These are phyloP conservation scores for Byasa hedistus DNA, from an alignment of 2,888 invertebrate species.

Conservation along the genomic window DNA sequence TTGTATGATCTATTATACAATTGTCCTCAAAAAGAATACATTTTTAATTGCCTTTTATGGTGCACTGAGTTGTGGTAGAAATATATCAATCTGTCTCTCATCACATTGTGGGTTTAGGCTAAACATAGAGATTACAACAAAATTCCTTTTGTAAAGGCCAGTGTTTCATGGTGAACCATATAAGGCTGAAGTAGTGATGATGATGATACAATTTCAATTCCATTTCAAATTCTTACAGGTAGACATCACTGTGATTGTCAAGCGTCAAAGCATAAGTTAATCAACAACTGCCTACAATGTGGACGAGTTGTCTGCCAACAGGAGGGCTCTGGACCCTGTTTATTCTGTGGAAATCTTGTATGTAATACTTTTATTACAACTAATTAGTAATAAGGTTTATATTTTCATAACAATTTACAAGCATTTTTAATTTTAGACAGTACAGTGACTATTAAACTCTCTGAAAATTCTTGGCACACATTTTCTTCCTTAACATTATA, in stretches of 20 bases:
- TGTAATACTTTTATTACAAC: slow-evolving; percentile 31
- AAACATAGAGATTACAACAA: too few relatives aligned
- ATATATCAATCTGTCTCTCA: too few relatives aligned
- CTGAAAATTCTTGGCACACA: too few relatives aligned
- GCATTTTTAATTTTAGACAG: not conserved
- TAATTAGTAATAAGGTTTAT: not conserved
- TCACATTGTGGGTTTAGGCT: too few relatives aligned
- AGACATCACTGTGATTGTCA: slow-evolving; percentile 95
- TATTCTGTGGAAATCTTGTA: slow-evolving; percentile 94
- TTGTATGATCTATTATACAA: too few relatives aligned
- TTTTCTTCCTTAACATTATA: too few relatives aligned
- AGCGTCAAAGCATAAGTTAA: slow-evolving; percentile 91
- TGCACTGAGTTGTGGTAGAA: too few relatives aligned
- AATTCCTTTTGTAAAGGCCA: too few relatives aligned
- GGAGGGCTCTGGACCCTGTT: slow-evolving; percentile 98
- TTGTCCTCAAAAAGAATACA: too few relatives aligned
- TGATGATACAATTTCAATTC: not conserved
- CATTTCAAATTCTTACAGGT: slow-evolving; percentile 76
- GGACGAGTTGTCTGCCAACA: slow-evolving; percentile 97
- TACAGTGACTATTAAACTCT: not conserved
- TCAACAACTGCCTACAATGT: slow-evolving; percentile 96
- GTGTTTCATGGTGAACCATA: too few relatives aligned
- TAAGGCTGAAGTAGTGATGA: too few relatives aligned
- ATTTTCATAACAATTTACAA: not conserved
- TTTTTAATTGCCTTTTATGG: too few relatives aligned